phyloP scores from a whole-genome alignment of 2,797 vertebrate species.

The Trachurus trachurus region DNA sequence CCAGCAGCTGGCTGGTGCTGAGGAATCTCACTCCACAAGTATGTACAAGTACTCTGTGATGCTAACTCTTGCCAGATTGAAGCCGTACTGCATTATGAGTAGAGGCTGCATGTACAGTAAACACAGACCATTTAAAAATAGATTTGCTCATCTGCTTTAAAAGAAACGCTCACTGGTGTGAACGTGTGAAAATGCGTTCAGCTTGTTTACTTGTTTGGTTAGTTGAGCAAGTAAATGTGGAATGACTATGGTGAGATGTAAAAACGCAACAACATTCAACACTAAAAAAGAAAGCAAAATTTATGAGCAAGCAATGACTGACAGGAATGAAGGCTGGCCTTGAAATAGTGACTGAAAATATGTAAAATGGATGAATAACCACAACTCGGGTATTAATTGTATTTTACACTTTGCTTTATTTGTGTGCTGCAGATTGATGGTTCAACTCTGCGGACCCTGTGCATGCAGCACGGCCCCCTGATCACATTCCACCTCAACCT shows the following conservation, averaged over 20 bases:
- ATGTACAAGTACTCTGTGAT: slow-evolving; percentile 25
- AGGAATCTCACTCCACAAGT: slow-evolving; percentile 99
- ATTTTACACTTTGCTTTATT: neutral
- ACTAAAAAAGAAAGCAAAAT: neutral
- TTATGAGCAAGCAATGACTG: too few species aligned
- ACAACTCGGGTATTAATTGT: neutral
- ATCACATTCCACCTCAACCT: slow-evolving; percentile 99
- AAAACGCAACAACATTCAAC: neutral
- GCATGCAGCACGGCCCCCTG: slow-evolving; percentile 97
- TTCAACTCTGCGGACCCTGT: slow-evolving; percentile 96
- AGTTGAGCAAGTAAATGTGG: neutral
- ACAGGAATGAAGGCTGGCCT: neutral
- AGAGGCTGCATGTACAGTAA: neutral
- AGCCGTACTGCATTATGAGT: neutral
- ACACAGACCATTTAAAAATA: neutral
- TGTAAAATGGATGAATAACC: neutral
- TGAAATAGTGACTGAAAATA: neutral
- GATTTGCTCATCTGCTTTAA: too few species aligned
- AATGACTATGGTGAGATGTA: neutral
- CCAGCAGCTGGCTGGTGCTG: slow-evolving; percentile 98
- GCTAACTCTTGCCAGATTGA: neutral
- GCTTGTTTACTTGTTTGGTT: neutral
- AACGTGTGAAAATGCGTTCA: neutral
- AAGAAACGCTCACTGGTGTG: neutral
- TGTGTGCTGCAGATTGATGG: slow-evolving; percentile 92